Evolutionary conservation across 2,113 vertebrate species (phyloP), one percentile per base, ranked within the genome.

Genomic region (Hippoglossus stenolepis): DNA sequence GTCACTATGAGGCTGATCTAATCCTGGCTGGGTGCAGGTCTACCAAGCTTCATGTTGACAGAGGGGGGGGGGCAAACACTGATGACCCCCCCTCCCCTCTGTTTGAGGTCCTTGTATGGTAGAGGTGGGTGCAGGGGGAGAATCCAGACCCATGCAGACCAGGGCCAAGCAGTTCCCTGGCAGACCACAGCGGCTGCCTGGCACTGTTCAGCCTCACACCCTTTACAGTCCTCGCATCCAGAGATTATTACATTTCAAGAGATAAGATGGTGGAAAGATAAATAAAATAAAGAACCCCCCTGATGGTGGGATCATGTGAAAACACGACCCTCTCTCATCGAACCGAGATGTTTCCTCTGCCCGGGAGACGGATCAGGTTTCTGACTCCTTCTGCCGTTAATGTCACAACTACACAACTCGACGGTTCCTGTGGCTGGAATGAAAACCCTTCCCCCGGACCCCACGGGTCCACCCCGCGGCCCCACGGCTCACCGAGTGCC

Each of bases 131-230:
- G 65, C 63, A 66, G 70, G 60, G 54, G 73, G 57, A 56, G 14
- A 70, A 81, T 84, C 49, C 73, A 65, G 75, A 85, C 40, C 75
- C 47, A 23, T 63, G 68, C 56, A 84, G 79, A 67, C 78, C 80
- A 83, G 83, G 83, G 84, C 89, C 84, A n/a, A 70, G 90, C 85
- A 90, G 79, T 91, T 85, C 87, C 85, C 43, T 17, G 59, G 20
- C 60, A 59, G 49, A 70, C 89, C 89, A 83, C 91, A 85, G 58
- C 14, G 28, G 15, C 76, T 72, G 78, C 47, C 54, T 88, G 86
- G 89, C 90, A 71, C 79, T 88, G 83, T 91, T 90, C 7, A 89
- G 84, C 79, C 76, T 43, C 40, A 43, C 40, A 43, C 40, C 40
- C 12, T 43, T 43, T 8, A 35, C 31, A 35, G 31, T 35, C 31